Base-by-base conservation (phyloP, 2,797 vertebrate species). In the Acestrorhynchus altus region DNA sequence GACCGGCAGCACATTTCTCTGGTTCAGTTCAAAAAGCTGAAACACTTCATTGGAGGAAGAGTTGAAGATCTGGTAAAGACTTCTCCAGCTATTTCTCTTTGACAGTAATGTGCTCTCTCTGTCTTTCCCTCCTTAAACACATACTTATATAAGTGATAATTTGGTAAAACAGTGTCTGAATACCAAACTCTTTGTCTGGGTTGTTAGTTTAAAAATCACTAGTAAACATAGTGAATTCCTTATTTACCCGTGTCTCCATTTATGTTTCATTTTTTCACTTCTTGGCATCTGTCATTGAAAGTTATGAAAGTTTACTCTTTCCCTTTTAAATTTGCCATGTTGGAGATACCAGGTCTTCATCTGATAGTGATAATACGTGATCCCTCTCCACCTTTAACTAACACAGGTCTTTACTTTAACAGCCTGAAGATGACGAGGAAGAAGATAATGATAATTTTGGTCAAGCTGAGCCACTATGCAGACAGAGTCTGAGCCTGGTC, bases 401-500 rank as follows among this genome's bases (percentile, higher is more conserved):
- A 35, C 35, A 13, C 18, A 18, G n/a, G 26, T 57, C 26, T 61
- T 76, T n/a, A 24, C 72, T 56, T 68, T 6, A 56, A 12, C 46
- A 92, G 90, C 69, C 61, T 49, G 56, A 78, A 1, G 81, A 80
- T 2, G 61, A 72, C 4, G 79, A 84, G 20, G 86, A 90, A 35
- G 79, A 86, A 61, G 59, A 35, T 6, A 6, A 56, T 1, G 82
- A 87, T n/a, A 79, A 46, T 16, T 80, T 80, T 8, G 85, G 82
- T 67, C 40, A 76, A 51, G 65, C 92, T 12, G 87, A 92, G 78
- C 88, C 93, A 52, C 90, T 98, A 12, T 94, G 95, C 72, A 90
- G 85, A 0, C 92, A 93, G 85, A 95, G 93, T 87, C 89, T 98
- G 82, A 93, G 93, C 20, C 90, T 96, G 90, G 95, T 98, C 11